phyloP scores from a whole-genome alignment of 2,888 invertebrate species.

The Torymus tubicola region DNA sequence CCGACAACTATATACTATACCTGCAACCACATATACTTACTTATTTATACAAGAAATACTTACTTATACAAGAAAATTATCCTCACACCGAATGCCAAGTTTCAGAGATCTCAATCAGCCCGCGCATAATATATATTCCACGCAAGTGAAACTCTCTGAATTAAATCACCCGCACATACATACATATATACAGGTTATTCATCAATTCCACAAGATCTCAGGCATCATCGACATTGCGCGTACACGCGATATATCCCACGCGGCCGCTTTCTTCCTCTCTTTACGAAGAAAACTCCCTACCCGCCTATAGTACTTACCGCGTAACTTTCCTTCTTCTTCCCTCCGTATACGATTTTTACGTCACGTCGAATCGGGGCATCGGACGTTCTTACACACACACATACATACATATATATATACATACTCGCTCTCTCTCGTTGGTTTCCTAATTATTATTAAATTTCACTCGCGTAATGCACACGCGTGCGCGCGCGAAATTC shows the following conservation, averaged over 20 bases:
- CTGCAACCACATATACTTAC: too few species aligned
- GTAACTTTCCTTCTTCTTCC: constrained; percentile 47
- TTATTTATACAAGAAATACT: too few species aligned
- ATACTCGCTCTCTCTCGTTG: neutral
- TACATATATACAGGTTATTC: neutral
- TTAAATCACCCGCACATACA: too few species aligned
- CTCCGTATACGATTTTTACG: constrained; percentile 44
- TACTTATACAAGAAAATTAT: too few species aligned
- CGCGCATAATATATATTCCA: too few species aligned
- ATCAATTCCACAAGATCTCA: constrained; percentile 1
- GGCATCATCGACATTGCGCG: neutral
- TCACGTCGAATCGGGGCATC: constrained; percentile 51
- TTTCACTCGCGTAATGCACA: constrained; percentile 40
- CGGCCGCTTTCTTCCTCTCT: constrained; percentile 43
- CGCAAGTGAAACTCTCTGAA: too few species aligned
- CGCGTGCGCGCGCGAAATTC: neutral
- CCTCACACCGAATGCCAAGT: too few species aligned
- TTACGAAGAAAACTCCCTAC: too few species aligned
- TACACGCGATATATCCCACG: constrained; percentile 5
- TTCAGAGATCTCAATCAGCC: too few species aligned
- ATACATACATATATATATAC: too few species aligned
- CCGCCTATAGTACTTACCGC: neutral
- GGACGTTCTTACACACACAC: neutral
- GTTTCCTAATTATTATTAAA: constrained; percentile 51
- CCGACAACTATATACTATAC: too few species aligned